Conservation (phyloP, 92 coral and sea anemone genomes). For the Siderastrea radians region DNA sequence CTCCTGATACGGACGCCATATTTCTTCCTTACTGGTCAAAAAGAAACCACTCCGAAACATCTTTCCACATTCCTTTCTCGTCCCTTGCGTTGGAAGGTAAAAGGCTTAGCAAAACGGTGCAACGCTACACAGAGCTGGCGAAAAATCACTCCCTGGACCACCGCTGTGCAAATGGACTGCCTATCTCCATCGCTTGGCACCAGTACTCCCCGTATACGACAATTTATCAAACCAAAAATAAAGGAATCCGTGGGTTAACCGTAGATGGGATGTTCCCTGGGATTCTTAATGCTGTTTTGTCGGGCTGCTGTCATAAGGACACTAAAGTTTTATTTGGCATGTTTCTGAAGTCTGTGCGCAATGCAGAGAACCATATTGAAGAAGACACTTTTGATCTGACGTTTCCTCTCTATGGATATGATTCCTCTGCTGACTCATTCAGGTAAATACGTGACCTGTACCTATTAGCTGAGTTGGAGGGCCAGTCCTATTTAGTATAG, state of each 20-base stretch:
- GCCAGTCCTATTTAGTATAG: too few relatives aligned
- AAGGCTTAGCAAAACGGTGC: slow-evolving; percentile 31
- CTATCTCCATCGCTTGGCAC: slow-evolving; percentile 91
- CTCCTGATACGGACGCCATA: slow-evolving; percentile 58
- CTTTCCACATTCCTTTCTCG: slow-evolving; percentile 70
- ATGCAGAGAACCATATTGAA: slow-evolving; percentile 60
- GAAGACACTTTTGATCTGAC: slow-evolving; percentile 72
- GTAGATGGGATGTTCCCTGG: slow-evolving; percentile 90
- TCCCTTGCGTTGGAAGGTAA: slow-evolving; percentile 48
- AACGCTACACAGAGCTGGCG: slow-evolving; percentile 40
- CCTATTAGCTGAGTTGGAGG: too few relatives aligned
- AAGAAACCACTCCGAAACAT: slow-evolving; percentile 72
- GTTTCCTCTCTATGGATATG: slow-evolving; percentile 92
- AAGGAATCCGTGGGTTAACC: slow-evolving; percentile 64
- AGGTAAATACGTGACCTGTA: slow-evolving; percentile 4
- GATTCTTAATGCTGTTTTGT: slow-evolving; percentile 60
- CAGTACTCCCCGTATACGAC: slow-evolving; percentile 77
- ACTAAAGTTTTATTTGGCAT: slow-evolving; percentile 79
- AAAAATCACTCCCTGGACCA: slow-evolving; percentile 70
- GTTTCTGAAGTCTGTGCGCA: slow-evolving; percentile 73
- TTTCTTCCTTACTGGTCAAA: slow-evolving; percentile 80
- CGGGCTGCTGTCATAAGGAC: slow-evolving; percentile 79
- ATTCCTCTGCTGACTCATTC: slow-evolving; percentile 16
- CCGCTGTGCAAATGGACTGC: slow-evolving; percentile 77
- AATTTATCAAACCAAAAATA: slow-evolving; percentile 53